Evolutionary conservation across 2,113 vertebrate genomes (phyloP).

Genomic region (Okapia johnstoni): DNA sequence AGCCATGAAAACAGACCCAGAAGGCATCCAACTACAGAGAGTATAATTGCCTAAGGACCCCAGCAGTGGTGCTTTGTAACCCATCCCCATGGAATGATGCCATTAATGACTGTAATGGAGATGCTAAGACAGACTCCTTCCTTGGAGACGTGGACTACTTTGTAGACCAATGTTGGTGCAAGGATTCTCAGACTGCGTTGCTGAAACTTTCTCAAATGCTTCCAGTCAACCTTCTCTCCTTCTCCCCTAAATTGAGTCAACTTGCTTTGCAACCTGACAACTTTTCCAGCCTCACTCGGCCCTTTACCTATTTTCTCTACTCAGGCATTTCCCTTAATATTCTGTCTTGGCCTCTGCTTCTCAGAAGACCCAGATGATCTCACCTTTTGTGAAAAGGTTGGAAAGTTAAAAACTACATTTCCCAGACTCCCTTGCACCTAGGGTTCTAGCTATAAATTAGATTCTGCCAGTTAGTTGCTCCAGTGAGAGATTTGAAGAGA

Average conservation of each 20-base stretch:
- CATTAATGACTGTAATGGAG: accelerated
- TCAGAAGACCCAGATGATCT: neutral
- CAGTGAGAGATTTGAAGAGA: neutral
- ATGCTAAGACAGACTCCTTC: neutral
- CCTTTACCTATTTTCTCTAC: neutral
- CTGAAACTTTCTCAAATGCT: neutral
- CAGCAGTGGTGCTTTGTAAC: neutral
- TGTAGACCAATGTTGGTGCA: neutral
- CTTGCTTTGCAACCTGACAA: neutral
- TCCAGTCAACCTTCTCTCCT: neutral
- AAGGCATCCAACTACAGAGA: neutral
- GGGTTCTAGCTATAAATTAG: neutral
- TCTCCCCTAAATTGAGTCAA: neutral
- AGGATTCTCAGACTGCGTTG: neutral
- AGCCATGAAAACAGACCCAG: neutral
- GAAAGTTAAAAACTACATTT: neutral
- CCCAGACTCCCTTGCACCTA: neutral
- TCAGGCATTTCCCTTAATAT: neutral
- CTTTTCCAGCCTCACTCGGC: neutral
- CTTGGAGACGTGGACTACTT: neutral
- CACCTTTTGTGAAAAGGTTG: neutral
- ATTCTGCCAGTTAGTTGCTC: neutral
- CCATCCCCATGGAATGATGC: too few relatives aligned
- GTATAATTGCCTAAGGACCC: neutral
- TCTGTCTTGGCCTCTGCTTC: neutral